Conservation (phyloP, 2,113 vertebrate genomes). For the Panthera leo region DNA sequence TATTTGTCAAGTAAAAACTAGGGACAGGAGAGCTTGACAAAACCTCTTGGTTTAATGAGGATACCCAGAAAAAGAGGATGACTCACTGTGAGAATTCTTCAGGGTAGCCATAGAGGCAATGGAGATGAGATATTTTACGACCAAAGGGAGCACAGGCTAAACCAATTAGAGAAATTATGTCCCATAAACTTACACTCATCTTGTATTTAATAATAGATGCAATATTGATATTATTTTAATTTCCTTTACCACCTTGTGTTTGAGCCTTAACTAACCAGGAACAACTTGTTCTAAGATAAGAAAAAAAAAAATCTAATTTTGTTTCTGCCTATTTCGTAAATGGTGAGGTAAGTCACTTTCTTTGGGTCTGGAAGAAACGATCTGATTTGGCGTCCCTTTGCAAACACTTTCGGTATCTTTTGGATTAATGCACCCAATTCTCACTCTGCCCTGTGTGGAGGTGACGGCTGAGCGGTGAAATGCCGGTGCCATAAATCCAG, state of each 20-base stretch:
- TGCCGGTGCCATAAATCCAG: background rate
- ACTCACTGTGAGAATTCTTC: background rate
- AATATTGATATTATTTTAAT: conserved; percentile 14
- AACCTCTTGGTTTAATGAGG: background rate
- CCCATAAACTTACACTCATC: background rate
- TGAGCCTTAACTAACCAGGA: background rate
- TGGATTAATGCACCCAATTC: conserved; percentile 18
- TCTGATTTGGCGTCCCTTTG: conserved; percentile 33
- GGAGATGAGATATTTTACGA: background rate
- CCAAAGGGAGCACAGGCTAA: background rate
- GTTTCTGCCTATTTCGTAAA: background rate
- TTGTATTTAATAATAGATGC: background rate
- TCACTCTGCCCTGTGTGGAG: background rate
- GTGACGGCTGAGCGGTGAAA: conserved; percentile 57
- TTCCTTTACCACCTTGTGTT: background rate
- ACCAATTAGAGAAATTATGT: background rate
- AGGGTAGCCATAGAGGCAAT: background rate
- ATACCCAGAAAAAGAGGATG: background rate
- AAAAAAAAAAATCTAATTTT: background rate
- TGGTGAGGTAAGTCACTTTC: background rate
- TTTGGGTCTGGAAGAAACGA: background rate
- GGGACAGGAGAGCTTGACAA: background rate
- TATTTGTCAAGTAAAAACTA: background rate
- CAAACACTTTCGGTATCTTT: conserved; percentile 60
- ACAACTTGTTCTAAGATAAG: background rate